Conservation (phyloP, 2,113 vertebrate genomes). For the Pongo abelii region DNA sequence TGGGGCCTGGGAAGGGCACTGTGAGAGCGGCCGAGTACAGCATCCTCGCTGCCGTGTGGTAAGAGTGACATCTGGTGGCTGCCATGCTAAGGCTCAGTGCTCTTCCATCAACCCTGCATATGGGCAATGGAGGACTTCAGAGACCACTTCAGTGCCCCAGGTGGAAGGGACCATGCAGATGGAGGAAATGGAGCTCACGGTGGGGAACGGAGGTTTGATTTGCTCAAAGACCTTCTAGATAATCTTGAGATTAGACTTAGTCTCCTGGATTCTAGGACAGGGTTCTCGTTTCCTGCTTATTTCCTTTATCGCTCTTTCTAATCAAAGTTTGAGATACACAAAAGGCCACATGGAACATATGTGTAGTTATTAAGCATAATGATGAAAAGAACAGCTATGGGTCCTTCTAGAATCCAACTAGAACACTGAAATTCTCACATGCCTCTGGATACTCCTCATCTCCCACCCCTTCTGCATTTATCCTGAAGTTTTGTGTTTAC, state of each 20-base stretch:
- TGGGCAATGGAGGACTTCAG: not conserved
- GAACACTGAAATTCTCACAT: not conserved
- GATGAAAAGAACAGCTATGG: not conserved
- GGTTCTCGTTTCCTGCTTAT: not conserved
- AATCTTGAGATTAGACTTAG: not conserved
- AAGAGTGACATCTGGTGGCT: slow-evolving; percentile 72
- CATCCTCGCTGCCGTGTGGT: not conserved
- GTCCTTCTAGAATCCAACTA: not conserved
- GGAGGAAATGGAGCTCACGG: not conserved
- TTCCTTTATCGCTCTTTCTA: not conserved
- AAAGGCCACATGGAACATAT: not conserved
- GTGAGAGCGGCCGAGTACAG: accelerated
- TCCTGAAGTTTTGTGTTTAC: not conserved
- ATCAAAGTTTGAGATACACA: not conserved
- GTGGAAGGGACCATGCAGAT: not conserved
- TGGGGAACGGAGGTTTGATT: not conserved
- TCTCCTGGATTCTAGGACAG: not conserved
- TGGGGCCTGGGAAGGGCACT: not conserved
- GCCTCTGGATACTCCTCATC: not conserved
- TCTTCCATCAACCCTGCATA: accelerated
- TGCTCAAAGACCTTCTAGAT: not conserved
- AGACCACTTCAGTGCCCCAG: not conserved
- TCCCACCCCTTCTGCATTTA: not conserved
- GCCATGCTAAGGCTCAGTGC: not conserved
- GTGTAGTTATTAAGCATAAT: not conserved